These are phyloP conservation scores for Tachysurus fulvidraco DNA, from an alignment of 2,113 vertebrate species.

Conservation along the genomic window DNA sequence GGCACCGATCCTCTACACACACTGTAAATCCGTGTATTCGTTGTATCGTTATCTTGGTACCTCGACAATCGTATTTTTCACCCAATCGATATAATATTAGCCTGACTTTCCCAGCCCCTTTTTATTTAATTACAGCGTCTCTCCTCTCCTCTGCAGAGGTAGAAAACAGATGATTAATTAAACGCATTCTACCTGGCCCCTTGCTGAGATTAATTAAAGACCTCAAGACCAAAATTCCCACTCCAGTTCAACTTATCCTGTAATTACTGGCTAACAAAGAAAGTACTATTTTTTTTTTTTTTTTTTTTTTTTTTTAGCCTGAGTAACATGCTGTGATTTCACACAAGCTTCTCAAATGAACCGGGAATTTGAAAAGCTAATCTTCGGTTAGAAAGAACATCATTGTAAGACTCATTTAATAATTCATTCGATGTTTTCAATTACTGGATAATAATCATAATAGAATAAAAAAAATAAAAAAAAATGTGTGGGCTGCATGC, in stretches of 20 bases:
- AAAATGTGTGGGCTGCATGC: background rate
- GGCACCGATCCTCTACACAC: too few species aligned
- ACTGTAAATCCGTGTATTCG: background rate
- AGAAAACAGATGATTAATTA: conserved; percentile 45
- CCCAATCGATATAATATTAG: conserved; percentile 47
- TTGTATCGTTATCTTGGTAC: background rate
- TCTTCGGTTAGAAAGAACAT: background rate
- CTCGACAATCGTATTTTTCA: background rate
- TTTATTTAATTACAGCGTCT: conserved; percentile 50
- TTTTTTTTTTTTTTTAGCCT: background rate
- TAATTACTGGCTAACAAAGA: conserved; percentile 19
- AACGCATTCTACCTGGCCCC: conserved; percentile 40
- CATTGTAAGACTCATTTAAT: background rate
- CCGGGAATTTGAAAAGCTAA: background rate
- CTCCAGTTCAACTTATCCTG: conserved; percentile 26
- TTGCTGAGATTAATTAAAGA: conserved; percentile 50
- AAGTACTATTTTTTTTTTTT: background rate
- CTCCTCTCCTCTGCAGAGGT: conserved; percentile 31
- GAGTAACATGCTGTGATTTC: background rate
- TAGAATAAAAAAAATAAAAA: background rate
- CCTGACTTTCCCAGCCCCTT: conserved; percentile 22
- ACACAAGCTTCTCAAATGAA: background rate
- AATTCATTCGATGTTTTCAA: background rate
- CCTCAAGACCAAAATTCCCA: conserved; percentile 37
- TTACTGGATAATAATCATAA: too few species aligned